Conservation (phyloP, 2,888 invertebrate genomes). For the Salticus scenicus region DNA sequence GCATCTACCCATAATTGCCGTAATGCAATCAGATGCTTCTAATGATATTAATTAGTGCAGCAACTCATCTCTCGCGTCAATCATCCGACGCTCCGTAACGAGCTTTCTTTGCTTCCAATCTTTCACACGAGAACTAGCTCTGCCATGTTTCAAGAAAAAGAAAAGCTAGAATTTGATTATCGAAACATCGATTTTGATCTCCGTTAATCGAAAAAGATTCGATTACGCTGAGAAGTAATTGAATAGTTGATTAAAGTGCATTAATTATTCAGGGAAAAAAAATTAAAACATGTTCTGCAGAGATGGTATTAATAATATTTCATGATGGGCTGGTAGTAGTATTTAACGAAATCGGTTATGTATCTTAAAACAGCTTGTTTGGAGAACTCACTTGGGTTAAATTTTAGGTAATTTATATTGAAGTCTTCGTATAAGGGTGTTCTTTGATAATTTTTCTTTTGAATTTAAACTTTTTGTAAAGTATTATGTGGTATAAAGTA, state of each 20-base stretch:
- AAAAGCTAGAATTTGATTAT: slow-evolving; percentile 54
- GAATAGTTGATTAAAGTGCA: slow-evolving; percentile 45
- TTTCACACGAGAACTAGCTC: slow-evolving; percentile 18
- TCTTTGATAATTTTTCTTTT: too few relatives aligned
- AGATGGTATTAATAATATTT: too few relatives aligned
- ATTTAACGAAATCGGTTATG: too few relatives aligned
- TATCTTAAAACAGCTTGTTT: too few relatives aligned
- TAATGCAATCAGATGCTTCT: slow-evolving; percentile 67
- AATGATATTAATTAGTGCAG: slow-evolving; percentile 66
- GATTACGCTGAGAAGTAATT: slow-evolving; percentile 51
- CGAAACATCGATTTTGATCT: slow-evolving; percentile 46
- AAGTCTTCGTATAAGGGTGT: too few relatives aligned
- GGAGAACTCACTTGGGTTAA: too few relatives aligned
- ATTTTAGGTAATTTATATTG: too few relatives aligned
- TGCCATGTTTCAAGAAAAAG: slow-evolving; percentile 41
- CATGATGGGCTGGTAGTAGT: too few relatives aligned
- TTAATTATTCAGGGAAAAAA: background rate
- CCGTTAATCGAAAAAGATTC: slow-evolving; percentile 49
- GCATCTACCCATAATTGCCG: slow-evolving; percentile 47
- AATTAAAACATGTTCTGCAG: too few relatives aligned
- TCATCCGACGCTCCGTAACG: slow-evolving; percentile 40
- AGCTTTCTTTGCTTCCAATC: slow-evolving; percentile 34
- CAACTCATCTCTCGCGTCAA: slow-evolving; percentile 57
- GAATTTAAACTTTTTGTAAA: too few relatives aligned
- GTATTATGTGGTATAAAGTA: too few relatives aligned